Base-by-base conservation (phyloP, 2,888 invertebrate species). In the Chaitophorus viminalis region DNA sequence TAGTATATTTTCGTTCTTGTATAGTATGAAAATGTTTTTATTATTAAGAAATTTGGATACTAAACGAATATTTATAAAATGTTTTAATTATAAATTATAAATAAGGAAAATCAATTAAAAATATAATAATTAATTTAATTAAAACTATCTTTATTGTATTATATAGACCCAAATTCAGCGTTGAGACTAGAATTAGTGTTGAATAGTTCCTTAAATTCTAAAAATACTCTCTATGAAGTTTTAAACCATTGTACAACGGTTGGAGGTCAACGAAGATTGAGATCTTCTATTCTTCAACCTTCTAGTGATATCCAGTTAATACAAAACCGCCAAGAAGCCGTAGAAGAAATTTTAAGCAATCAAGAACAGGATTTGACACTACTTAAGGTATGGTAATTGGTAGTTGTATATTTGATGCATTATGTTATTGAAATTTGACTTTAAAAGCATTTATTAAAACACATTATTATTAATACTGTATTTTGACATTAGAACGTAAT, bases 241-340 rank as follows among this genome's bases (percentile, higher is more conserved):
- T 90, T 96, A 78, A 94, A 96, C 91, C 92, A 93, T 90, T 96
- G 95, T 88, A 92, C 93, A 31, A 96, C 96, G 0, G 92, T 93
- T 68, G 94, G 96, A 85, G 98, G 98, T 0, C 93, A 94, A 33
- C 93, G 97, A 89, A 93, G 95, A 60, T 92, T 98, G n/a, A 92
- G 98, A 86, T 95, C 96, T 0, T 94, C 94, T 82, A 94, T 98
- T 89, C 92, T 96, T 17, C 96, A 96, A 91, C 98, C 98, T 0
- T 94, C 95, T 0, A 95, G 94, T 90, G 93, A 95, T 83, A 91
- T 93, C 87, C 92, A 93, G 1, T 92, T 94, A 5, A 96, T 98
- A 89, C 93, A 94, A 90, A 92, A 93, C 31, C 93, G 97, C 77
- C 93, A 96, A 88, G 94, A 95, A 89, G 95, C 95, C 86, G 94